Evolutionary conservation across 2,888 invertebrate species (phyloP).

Genomic region (Caenorhabditis parvicauda): DNA sequence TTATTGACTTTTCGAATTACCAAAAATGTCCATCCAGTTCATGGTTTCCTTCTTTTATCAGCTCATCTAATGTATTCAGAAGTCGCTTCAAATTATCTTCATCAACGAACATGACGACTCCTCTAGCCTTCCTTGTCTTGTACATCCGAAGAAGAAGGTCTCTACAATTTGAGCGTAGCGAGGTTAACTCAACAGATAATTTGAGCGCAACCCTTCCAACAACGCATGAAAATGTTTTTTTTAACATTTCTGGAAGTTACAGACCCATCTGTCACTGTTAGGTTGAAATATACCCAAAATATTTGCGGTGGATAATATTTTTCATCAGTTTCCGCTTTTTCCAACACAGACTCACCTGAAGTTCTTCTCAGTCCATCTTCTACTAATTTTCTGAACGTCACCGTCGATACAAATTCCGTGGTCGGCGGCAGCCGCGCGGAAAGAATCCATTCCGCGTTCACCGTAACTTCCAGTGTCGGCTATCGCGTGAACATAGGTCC

Average conservation of each 20-base stretch:
- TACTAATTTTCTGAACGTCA: conserved; percentile 61
- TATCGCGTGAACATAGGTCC: conserved; percentile 77
- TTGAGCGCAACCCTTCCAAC: too few relatives aligned
- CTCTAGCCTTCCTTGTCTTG: conserved; percentile 68
- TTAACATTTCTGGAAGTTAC: neutral
- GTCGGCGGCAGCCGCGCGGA: conserved; percentile 53
- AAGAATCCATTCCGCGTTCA: conserved; percentile 58
- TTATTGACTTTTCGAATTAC: conserved; percentile 4
- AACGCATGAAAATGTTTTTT: neutral
- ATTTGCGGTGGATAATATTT: too few relatives aligned
- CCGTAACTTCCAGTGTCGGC: conserved; percentile 79
- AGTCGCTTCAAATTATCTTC: conserved; percentile 70
- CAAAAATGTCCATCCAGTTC: conserved; percentile 43
- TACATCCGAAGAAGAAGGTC: conserved; percentile 69
- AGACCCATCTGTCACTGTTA: neutral
- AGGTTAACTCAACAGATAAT: neutral
- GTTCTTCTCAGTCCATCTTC: conserved; percentile 54
- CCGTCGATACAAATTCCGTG: conserved; percentile 69
- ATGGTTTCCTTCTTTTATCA: conserved; percentile 26
- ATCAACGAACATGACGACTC: conserved; percentile 74
- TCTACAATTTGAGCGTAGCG: conserved; percentile 65
- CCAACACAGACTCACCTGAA: conserved; percentile 35
- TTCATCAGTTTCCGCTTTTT: too few relatives aligned
- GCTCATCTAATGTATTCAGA: conserved; percentile 27
- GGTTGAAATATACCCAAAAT: too few relatives aligned